A percentile compares a stretch with the other conserved stretches of the same genome.
Conservation (phyloP, 2,797 vertebrate species). For the Thaleichthys pacificus region DNA sequence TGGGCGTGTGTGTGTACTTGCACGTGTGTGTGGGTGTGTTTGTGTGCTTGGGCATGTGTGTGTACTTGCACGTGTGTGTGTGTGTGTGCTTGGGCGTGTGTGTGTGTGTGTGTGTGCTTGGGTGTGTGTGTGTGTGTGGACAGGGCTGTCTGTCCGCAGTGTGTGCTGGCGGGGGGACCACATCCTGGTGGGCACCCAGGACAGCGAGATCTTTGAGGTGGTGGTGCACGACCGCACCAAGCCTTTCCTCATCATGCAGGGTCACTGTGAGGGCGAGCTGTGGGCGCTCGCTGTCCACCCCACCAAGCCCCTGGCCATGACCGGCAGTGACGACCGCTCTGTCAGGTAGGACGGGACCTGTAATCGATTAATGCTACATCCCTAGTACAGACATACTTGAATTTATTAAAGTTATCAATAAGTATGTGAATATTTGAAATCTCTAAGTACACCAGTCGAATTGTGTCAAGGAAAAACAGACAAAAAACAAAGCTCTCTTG, state of each 20-base stretch:
- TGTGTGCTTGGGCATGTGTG: neutral
- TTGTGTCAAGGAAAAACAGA: too few species aligned
- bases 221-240: constrained; percentile 98
- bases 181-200: constrained; percentile 96
- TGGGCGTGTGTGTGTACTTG: too few species aligned
- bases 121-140: constrained; percentile 3
- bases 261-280: constrained; percentile 97
- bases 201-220: constrained; percentile 98
- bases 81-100: neutral
- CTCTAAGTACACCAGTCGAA: too few species aligned
- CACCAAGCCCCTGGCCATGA: constrained; percentile 95
- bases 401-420: too few species aligned
- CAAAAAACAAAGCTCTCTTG: too few species aligned
- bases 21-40: too few species aligned
- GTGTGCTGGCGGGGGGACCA: constrained; percentile 98
- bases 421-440: too few species aligned
- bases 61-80: constrained; percentile 6
- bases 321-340: constrained; percentile 96
- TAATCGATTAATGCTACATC: too few species aligned
- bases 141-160: constrained; percentile 95
- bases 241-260: constrained; percentile 99
- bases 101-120: constrained; percentile 8
- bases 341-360: constrained; percentile 80
- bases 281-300: constrained; percentile 97
- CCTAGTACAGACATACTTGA: too few species aligned